phyloP scores from a whole-genome alignment of 2,113 vertebrate species.

The Hoplias malabaricus region DNA sequence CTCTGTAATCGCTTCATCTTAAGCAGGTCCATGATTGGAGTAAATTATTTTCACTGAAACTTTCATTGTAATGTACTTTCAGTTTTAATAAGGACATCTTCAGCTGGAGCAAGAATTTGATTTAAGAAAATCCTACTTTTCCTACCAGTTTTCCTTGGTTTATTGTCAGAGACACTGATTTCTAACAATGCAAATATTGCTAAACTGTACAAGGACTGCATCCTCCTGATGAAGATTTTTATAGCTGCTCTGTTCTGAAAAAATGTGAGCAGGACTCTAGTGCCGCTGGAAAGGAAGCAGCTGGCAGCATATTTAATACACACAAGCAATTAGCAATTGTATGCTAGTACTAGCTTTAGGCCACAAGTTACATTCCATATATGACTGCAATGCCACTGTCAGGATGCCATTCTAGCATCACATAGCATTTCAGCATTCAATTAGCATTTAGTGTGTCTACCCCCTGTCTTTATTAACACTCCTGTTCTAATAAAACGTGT shows the following conservation, averaged over 20 bases:
- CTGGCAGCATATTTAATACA: neutral
- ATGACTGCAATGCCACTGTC: neutral
- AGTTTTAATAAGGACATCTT: no score
- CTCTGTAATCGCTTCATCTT: no score
- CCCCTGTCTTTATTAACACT: no score
- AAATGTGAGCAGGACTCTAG: neutral
- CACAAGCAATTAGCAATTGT: neutral
- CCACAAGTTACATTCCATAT: neutral
- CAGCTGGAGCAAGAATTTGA: no score
- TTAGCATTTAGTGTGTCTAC: neutral
- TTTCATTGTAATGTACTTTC: no score
- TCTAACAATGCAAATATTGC: constrained; percentile 22
- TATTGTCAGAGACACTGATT: neutral
- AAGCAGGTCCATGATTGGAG: no score
- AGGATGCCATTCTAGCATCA: neutral
- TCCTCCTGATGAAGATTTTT: constrained; percentile 4
- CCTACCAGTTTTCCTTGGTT: neutral
- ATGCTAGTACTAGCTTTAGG: neutral
- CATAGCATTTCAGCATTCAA: no score
- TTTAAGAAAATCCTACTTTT: no score
- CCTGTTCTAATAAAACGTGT: no score
- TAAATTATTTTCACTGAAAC: no score
- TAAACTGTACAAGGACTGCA: neutral
- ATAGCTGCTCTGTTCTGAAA: constrained; percentile 3
- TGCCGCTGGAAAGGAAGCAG: neutral